Conservation (phyloP, 2,113 vertebrate species). For the Chamaea fasciata region DNA sequence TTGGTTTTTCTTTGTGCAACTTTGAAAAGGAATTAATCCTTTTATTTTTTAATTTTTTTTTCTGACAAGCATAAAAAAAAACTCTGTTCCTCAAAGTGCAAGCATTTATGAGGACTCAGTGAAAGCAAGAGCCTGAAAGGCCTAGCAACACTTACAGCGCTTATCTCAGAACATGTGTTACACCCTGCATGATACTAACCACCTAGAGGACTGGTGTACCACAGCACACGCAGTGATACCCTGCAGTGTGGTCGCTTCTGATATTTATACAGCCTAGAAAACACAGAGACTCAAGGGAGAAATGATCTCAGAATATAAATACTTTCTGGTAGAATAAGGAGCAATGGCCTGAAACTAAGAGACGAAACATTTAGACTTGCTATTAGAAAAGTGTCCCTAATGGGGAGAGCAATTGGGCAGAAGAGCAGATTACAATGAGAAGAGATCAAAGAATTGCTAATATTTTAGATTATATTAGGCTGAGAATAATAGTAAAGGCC, state of each 20-base stretch:
- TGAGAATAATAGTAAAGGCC: background rate
- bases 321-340: constrained; percentile 64
- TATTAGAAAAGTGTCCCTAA: constrained; percentile 60
- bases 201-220: background rate
- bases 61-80: background rate
- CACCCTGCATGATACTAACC: constrained; percentile 10
- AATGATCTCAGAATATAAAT: constrained; percentile 54
- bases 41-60: background rate
- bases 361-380: constrained; percentile 53
- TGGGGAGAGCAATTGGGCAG: constrained; percentile 49
- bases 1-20: background rate
- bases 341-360: constrained; percentile 66
- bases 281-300: constrained; percentile 35
- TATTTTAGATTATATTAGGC: constrained; percentile 12
- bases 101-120: background rate
- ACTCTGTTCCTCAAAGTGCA: background rate
- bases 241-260: constrained; percentile 35
- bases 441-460: constrained; percentile 1
- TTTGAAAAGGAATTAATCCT: background rate
- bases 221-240: background rate
- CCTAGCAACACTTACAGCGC: background rate
- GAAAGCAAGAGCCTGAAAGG: background rate
- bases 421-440: constrained; percentile 38
- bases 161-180: constrained; percentile 47
- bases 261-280: constrained; percentile 46